phyloP scores from a whole-genome alignment of 35 echinoderm and acorn worm species.

The Ptychodera flava region DNA sequence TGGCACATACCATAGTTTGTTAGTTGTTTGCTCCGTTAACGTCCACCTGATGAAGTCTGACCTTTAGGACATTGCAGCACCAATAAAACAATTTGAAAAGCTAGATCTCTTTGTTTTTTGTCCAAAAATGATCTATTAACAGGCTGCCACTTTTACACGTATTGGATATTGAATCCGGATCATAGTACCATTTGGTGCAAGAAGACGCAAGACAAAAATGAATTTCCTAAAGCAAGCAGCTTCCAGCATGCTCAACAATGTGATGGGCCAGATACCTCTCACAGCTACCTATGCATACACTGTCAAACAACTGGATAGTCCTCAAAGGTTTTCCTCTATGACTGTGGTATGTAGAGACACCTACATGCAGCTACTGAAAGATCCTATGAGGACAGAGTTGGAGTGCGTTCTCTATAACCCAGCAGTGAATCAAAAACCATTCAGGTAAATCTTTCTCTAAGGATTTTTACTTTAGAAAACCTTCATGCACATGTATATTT shows the following conservation, averaged over 20 bases:
- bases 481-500: too few relatives aligned
- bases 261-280: background rate
- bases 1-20: too few relatives aligned
- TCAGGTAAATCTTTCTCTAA: background rate
- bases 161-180: too few relatives aligned
- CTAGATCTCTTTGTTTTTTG: too few relatives aligned
- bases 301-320: background rate
- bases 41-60: too few relatives aligned
- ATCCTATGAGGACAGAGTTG: background rate
- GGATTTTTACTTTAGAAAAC: background rate
- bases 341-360: background rate
- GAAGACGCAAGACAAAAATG: background rate
- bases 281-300: background rate
- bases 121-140: too few relatives aligned
- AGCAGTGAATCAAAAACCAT: background rate
- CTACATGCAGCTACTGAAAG: background rate
- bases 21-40: too few relatives aligned
- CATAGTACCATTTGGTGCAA: too few relatives aligned
- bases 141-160: too few relatives aligned
- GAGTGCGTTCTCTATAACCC: background rate
- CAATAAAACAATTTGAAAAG: too few relatives aligned
- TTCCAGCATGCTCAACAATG: background rate
- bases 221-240: background rate
- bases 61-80: too few relatives aligned
- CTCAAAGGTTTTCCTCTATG: background rate